Evolutionary conservation across 2,113 vertebrate genomes (phyloP).

Genomic region (Prolemur simus): DNA sequence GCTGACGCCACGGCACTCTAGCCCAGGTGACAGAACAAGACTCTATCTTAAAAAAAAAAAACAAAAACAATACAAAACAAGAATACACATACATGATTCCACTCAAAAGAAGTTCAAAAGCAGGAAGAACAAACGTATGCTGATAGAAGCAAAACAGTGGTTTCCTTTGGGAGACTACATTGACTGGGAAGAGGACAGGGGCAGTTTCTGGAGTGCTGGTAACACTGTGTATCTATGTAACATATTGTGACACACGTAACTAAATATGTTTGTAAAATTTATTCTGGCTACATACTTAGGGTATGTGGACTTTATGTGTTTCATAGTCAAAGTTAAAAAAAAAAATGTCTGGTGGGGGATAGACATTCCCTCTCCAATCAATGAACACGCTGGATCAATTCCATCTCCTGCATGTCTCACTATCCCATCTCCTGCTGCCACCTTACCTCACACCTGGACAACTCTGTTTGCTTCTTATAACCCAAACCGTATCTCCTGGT

Average conservation of each 20-base stretch:
- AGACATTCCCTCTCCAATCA: neutral
- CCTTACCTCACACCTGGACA: neutral
- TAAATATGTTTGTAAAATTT: neutral
- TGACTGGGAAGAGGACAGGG: neutral
- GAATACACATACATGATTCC: neutral
- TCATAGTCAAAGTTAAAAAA: neutral
- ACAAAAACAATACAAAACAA: neutral
- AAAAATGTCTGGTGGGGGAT: neutral
- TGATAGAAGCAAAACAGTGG: neutral
- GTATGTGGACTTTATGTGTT: neutral
- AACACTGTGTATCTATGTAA: neutral
- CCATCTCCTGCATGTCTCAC: neutral
- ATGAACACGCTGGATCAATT: neutral
- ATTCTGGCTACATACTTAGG: neutral
- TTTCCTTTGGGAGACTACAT: neutral
- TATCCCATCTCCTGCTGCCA: neutral
- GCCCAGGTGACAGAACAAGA: neutral
- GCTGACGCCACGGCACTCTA: too few relatives aligned
- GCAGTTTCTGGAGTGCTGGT: neutral
- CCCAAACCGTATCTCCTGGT: neutral
- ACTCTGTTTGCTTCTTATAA: neutral
- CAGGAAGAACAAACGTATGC: neutral
- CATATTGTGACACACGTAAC: neutral
- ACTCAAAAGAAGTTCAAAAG: slow-evolving; percentile 39
- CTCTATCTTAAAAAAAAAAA: neutral